A percentile compares a stretch with the other conserved stretches of the same genome.
Evolutionary conservation across 1,140 invertebrate species (phyloP).

Genomic region (Cataglyphis hispanica): DNA sequence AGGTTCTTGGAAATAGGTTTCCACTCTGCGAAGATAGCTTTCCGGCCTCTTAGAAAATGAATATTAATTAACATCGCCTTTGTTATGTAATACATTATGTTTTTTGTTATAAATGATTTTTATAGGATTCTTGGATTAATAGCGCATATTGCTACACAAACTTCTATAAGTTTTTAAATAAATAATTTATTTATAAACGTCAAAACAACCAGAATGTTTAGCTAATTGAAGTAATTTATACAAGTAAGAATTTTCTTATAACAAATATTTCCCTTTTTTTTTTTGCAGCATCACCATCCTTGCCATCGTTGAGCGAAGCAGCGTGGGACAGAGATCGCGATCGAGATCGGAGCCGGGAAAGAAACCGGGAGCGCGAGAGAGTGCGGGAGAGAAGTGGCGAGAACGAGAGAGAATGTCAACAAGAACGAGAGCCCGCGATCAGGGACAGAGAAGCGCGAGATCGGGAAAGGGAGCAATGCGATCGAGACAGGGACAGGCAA

Average conservation of each 20-base stretch:
- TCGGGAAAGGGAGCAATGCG: constrained; percentile 73
- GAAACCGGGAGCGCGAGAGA: constrained; percentile 75
- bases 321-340: constrained; percentile 75
- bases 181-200: constrained; percentile 11
- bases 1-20: constrained; percentile 42
- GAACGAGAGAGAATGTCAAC: constrained; percentile 74
- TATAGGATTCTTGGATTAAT: constrained; percentile 3
- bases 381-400: constrained; percentile 77
- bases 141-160: background rate
- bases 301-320: constrained; percentile 70
- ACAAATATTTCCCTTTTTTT: constrained; percentile 31
- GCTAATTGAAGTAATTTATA: background rate
- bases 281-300: constrained; percentile 73
- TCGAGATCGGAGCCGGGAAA: constrained; percentile 65
- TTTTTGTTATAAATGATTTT: background rate
- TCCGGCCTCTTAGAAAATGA: background rate
- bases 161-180: background rate
- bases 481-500: constrained; percentile 79
- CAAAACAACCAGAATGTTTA: background rate
- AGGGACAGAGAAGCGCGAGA: constrained; percentile 79
- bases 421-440: constrained; percentile 74
- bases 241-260: constrained; percentile 13
- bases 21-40: constrained; percentile 2
- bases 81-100: constrained; percentile 3
- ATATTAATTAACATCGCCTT: constrained; percentile 37